These are phyloP conservation scores for Sebastes trivittatus DNA, from an alignment of 2,797 vertebrate genomes.

Conservation along the genomic window DNA sequence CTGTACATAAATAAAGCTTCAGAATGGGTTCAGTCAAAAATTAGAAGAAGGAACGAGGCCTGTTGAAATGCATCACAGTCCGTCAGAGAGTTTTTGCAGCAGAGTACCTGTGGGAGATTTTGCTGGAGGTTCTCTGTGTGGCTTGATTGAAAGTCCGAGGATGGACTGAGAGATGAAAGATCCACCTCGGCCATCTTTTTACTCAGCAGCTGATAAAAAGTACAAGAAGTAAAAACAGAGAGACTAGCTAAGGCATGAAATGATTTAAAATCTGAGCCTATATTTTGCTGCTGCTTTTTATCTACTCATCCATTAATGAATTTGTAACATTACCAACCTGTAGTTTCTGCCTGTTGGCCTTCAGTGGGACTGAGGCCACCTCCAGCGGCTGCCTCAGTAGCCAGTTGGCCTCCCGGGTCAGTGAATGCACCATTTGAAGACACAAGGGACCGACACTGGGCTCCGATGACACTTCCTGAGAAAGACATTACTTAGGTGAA, in stretches of 20 bases:
- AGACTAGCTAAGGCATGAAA: neutral
- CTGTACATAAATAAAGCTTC: neutral
- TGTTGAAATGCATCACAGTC: neutral
- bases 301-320: neutral
- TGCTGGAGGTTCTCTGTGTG: conserved; percentile 47
- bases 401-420: conserved; percentile 55
- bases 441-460: neutral
- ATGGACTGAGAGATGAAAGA: conserved; percentile 27
- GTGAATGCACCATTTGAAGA: conserved; percentile 40
- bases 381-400: conserved; percentile 55
- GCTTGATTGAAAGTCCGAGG: conserved; percentile 45
- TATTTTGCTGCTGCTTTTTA: neutral
- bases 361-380: conserved; percentile 56
- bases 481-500: neutral
- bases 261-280: neutral
- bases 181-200: conserved; percentile 68
- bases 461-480: conserved; percentile 51
- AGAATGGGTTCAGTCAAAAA: neutral
- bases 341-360: conserved; percentile 62
- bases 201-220: conserved; percentile 21
- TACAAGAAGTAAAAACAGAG: neutral
- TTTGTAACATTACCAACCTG: conserved; percentile 63
- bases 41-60: neutral
- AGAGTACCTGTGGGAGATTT: conserved; percentile 64
- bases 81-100: neutral